Evolutionary conservation across 2,113 vertebrate genomes (phyloP).

Genomic region (Periophthalmodon schlosseri): DNA sequence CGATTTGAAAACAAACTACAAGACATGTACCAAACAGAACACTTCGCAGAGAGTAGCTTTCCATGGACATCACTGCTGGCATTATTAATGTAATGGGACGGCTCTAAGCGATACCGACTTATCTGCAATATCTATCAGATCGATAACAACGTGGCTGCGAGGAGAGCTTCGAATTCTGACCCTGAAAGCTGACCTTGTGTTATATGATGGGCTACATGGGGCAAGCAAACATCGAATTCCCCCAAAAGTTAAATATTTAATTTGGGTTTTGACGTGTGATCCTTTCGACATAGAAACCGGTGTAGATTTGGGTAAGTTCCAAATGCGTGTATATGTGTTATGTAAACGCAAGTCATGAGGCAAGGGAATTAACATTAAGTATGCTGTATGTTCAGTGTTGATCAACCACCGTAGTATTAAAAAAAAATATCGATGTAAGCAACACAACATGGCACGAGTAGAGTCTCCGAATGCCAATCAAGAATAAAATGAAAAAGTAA

Average conservation of each 20-base stretch:
- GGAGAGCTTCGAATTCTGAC: neutral
- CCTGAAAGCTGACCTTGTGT: neutral
- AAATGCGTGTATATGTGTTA: neutral
- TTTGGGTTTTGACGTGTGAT: neutral
- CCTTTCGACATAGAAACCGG: neutral
- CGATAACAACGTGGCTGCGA: neutral
- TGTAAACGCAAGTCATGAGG: neutral
- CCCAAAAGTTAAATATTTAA: neutral
- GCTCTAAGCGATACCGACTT: neutral
- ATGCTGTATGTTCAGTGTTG: neutral
- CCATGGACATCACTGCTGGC: neutral
- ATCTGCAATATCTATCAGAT: neutral
- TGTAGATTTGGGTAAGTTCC: neutral
- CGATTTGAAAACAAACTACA: neutral
- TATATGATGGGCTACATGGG: neutral
- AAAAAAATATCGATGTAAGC: neutral
- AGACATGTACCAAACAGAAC: neutral
- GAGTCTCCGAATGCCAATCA: no score
- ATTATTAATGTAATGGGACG: constrained; percentile 2
- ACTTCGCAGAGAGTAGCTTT: neutral
- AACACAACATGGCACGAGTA: neutral
- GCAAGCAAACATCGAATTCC: neutral
- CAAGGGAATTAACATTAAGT: neutral
- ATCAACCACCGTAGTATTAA: neutral
- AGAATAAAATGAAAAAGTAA: no score